Percentiles rank a stretch among this genome's conserved stretches.
Conservation (phyloP, 2,888 invertebrate genomes). For the Barypeithes pellucidus region DNA sequence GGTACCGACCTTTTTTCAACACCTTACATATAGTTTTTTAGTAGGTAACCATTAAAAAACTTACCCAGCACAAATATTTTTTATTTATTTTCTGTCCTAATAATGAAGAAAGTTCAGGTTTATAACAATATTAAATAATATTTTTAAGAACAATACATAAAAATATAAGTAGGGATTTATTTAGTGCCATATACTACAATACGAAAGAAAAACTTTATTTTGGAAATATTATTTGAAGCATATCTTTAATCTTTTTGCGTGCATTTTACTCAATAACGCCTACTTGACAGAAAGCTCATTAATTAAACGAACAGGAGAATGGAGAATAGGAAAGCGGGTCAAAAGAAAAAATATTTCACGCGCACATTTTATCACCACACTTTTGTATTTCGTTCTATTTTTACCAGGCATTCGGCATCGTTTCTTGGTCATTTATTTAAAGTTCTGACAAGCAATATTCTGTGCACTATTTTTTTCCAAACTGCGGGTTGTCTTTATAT, state of each 20-base stretch:
- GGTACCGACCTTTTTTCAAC: too few species aligned
- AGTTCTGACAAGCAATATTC: slow-evolving; percentile 19
- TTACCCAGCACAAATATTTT: too few species aligned
- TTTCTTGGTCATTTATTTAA: slow-evolving; percentile 45
- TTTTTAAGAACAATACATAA: too few species aligned
- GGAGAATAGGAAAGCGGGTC: slow-evolving; percentile 41
- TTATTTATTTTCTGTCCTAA: too few species aligned
- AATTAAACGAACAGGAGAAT: slow-evolving; percentile 28
- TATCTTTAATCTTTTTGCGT: slow-evolving; percentile 45
- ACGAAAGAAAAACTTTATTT: too few species aligned
- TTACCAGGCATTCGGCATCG: slow-evolving; percentile 39
- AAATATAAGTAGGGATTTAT: too few species aligned
- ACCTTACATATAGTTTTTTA: too few species aligned
- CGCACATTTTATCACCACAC: slow-evolving; percentile 31
- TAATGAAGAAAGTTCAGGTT: too few species aligned
- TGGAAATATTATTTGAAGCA: slow-evolving; percentile 15
- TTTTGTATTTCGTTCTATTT: slow-evolving; percentile 46
- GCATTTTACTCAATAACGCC: slow-evolving; percentile 17
- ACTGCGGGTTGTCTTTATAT: too few species aligned
- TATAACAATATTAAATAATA: too few species aligned
- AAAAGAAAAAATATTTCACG: slow-evolving; percentile 38
- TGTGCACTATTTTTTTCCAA: slow-evolving; percentile 1
- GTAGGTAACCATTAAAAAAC: too few species aligned
- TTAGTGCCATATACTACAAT: too few species aligned
- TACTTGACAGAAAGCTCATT: slow-evolving; percentile 40